Conservation (phyloP, 2,797 vertebrate species). For the Mionectes olivaceus region DNA sequence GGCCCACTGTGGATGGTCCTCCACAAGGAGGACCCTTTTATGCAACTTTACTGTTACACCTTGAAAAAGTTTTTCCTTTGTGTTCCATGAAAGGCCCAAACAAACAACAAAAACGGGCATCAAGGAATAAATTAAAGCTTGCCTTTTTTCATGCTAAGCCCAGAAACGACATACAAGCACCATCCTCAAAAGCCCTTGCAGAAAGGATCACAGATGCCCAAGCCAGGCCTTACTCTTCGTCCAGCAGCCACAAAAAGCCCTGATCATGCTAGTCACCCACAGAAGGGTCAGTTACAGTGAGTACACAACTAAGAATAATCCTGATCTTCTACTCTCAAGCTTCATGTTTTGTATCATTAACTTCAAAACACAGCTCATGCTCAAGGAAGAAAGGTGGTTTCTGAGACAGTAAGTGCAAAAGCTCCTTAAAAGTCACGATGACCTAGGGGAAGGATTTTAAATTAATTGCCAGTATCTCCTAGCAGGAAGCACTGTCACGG, state of each 20-base stretch:
- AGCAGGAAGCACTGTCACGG: not conserved
- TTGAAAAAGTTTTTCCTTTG: not conserved
- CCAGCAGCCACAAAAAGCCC: not conserved
- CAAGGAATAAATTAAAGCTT: not conserved
- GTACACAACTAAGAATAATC: not conserved
- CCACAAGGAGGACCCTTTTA: not conserved
- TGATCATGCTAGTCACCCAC: not conserved
- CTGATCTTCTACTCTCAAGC: not conserved
- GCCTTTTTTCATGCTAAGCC: not conserved
- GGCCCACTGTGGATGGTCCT: too few relatives aligned
- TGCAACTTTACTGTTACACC: not conserved
- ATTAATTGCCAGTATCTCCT: not conserved
- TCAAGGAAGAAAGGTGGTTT: not conserved
- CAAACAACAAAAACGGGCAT: not conserved
- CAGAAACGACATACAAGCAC: not conserved
- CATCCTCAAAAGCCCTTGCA: not conserved
- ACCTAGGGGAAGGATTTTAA: conserved; percentile 25
- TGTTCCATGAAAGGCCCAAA: not conserved
- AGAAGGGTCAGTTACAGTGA: not conserved
- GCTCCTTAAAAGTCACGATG: not conserved
- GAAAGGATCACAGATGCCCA: not conserved
- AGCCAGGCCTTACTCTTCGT: not conserved
- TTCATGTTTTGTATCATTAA: not conserved
- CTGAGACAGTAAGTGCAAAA: not conserved
- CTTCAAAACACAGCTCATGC: conserved; percentile 20